Percentiles rank a stretch among this genome's conserved stretches.
These are phyloP conservation scores for Vombatus ursinus DNA, from an alignment of 2,113 vertebrate genomes.

Conservation along the genomic window DNA sequence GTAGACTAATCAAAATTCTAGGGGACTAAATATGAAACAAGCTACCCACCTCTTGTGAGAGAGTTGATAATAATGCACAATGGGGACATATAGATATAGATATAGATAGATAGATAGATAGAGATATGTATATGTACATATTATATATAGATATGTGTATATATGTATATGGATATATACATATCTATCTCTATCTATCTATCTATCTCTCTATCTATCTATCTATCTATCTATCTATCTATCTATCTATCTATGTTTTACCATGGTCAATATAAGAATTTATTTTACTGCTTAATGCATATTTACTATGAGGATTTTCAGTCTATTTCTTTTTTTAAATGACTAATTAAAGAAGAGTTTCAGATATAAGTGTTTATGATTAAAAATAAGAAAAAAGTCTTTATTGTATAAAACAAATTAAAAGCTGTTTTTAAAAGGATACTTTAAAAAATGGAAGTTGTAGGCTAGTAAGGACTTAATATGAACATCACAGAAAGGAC, in stretches of 20 bases:
- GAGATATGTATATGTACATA: no score
- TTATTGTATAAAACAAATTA: background rate
- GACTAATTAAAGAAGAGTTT: background rate
- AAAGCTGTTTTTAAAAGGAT: background rate
- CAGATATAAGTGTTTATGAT: background rate
- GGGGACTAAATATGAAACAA: background rate
- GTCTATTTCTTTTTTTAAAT: background rate
- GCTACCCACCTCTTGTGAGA: background rate
- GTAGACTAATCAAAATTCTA: background rate
- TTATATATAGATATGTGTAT: no score
- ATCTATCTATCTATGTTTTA: no score
- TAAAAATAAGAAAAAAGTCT: background rate
- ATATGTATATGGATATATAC: no score
- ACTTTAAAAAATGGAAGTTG: background rate
- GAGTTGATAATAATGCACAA: background rate
- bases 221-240: no score
- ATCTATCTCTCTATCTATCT: no score
- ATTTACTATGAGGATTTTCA: background rate
- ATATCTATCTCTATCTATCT: no score
- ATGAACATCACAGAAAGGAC: background rate
- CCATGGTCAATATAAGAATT: no score
- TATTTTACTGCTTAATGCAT: background rate
- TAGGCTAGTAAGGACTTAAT: background rate
- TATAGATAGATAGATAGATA: no score
- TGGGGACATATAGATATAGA: background rate